Base-by-base conservation (phyloP, 1,140 invertebrate genomes). In the Argopecten irradians region DNA sequence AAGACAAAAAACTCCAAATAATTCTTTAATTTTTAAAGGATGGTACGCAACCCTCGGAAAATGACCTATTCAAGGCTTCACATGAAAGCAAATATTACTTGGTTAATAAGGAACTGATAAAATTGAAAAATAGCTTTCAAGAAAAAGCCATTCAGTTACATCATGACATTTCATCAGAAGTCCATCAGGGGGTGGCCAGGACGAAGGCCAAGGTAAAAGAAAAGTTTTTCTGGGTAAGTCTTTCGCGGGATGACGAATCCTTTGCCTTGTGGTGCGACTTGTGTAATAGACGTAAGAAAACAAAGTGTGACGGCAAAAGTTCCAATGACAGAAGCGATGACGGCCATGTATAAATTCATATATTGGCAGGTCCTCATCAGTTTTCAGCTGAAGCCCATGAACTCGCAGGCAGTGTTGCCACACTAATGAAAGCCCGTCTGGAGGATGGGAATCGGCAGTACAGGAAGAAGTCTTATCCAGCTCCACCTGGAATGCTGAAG, bases 71-170 rank as follows among this genome's bases (percentile, higher is more conserved):
- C 83, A n/a, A 83, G 13, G 55, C 84, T 41, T 35, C 46, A 71
- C 88, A 34, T 43, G 88, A 85, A 43, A 85, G 84, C 14, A 89
- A 89, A 33, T 82, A 89, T 19, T 89, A 86, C 28, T 83, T 34
- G 14, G 39, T 89, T 5, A 89, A 89, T 28, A 89, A 84, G 83
- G 85, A 89, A 84, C 82, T 84, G 71, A 86, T 89, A 16, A 13
- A 32, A 22, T n/a, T 83, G 32, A 2, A 3, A 13, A 28, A 83
- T 33, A 19, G 32, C 2, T 34, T 46, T 19, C 43, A 22, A 22
- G 43, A 46, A 5, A 46, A 46, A 46, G 43, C 43, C 9, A 46
- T 46, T 19, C 43, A 28, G 35, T 14, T 9, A 8, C 35, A 87
- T 32, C 86, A 87, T 39, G 71, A 87, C n/a, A n/a, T 87, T 11